Percentiles rank a stretch among this genome's conserved stretches.
Conservation (phyloP, 1,140 invertebrate genomes). For the Eciton burchellii region DNA sequence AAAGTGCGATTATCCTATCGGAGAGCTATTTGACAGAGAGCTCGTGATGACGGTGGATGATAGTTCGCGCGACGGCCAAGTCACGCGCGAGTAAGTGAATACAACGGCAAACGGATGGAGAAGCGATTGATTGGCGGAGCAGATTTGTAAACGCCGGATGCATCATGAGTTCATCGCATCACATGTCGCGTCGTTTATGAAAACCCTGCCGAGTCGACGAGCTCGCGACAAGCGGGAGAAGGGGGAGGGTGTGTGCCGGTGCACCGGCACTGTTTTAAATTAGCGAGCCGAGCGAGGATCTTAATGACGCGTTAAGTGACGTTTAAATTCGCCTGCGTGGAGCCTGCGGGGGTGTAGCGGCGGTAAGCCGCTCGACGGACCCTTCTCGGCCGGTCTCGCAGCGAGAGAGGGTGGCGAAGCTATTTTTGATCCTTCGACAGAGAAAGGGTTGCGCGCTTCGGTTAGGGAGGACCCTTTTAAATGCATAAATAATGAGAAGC, state of each 20-base stretch:
- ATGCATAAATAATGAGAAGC: slow-evolving; percentile 80
- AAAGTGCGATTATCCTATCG: too few species aligned
- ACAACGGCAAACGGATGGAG: too few species aligned
- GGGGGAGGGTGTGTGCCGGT: too few species aligned
- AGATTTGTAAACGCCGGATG: not conserved
- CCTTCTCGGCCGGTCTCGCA: slow-evolving; percentile 28
- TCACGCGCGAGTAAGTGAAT: too few species aligned
- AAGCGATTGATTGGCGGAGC: too few species aligned
- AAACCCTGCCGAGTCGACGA: not conserved
- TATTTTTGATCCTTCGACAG: slow-evolving; percentile 70
- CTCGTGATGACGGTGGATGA: too few species aligned
- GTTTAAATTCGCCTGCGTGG: slow-evolving; percentile 75
- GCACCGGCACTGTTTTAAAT: slow-evolving; percentile 48
- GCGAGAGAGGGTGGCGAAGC: slow-evolving; percentile 63
- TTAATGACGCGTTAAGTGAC: slow-evolving; percentile 78
- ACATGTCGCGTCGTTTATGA: not conserved
- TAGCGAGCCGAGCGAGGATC: slow-evolving; percentile 67
- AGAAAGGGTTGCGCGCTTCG: slow-evolving; percentile 73
- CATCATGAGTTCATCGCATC: not conserved
- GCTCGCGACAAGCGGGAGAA: not conserved
- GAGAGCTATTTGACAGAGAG: too few species aligned
- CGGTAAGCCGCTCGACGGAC: slow-evolving; percentile 41
- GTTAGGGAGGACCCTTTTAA: slow-evolving; percentile 72
- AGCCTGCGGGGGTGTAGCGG: slow-evolving; percentile 65
- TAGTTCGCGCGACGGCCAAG: too few species aligned